phyloP scores from a whole-genome alignment of 2,888 invertebrate species.

The Phyllotreta striolata region DNA sequence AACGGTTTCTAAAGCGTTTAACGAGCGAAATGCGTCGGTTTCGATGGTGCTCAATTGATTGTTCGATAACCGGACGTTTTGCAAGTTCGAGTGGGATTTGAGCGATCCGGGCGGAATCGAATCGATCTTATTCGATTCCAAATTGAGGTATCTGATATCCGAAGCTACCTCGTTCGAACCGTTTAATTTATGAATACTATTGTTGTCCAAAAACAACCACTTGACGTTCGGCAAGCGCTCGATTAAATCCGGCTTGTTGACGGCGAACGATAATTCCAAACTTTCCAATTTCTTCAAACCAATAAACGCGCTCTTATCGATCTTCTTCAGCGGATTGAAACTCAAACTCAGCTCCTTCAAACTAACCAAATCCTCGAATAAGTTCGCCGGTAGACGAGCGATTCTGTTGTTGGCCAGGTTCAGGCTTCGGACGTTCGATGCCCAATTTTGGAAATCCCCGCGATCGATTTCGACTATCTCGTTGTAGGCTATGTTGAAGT shows the following conservation, averaged over 20 bases:
- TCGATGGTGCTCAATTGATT: conserved; percentile 77
- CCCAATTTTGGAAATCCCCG: conserved; percentile 82
- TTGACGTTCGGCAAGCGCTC: conserved; percentile 77
- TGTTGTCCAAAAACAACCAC: conserved; percentile 88
- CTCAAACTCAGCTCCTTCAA: conserved; percentile 90
- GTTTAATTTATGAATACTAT: conserved; percentile 79
- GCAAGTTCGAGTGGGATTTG: conserved; percentile 74
- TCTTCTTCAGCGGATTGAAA: conserved; percentile 86
- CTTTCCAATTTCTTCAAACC: conserved; percentile 81
- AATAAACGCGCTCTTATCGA: conserved; percentile 82
- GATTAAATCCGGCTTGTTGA: conserved; percentile 56
- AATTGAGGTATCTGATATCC: conserved; percentile 80
- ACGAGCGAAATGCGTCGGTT: conserved; percentile 69
- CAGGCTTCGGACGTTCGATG: conserved; percentile 79
- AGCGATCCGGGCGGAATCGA: conserved; percentile 75
- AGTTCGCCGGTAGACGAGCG: conserved; percentile 73
- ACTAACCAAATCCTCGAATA: conserved; percentile 76
- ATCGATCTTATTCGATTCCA: conserved; percentile 85
- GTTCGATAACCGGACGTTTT: conserved; percentile 82
- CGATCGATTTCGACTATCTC: conserved; percentile 79
- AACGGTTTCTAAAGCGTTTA: conserved; percentile 73
- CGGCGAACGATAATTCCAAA: conserved; percentile 74
- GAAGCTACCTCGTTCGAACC: conserved; percentile 76
- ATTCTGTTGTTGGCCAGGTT: conserved; percentile 86
- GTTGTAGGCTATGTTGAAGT: conserved; percentile 89